Conservation (phyloP, 2,113 vertebrate species). For the Vidua chalybeata region DNA sequence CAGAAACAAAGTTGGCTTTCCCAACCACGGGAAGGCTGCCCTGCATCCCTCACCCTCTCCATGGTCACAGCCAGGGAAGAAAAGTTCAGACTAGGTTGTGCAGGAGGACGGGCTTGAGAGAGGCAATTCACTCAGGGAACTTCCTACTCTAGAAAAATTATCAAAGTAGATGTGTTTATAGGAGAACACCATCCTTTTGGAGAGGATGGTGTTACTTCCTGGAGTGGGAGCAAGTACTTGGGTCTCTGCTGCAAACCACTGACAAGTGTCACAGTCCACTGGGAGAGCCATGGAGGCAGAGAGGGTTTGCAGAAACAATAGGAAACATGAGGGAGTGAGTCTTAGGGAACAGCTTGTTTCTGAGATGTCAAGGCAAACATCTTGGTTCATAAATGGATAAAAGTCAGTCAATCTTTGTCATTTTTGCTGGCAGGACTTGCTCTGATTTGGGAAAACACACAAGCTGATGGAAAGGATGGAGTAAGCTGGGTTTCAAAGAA, state of each 20-base stretch:
- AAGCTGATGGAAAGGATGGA: background rate
- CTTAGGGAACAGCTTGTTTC: background rate
- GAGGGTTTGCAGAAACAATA: background rate
- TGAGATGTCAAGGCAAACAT: background rate
- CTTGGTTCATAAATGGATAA: background rate
- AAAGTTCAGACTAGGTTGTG: background rate
- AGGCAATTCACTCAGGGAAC: background rate
- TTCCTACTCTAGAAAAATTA: background rate
- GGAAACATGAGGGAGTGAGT: background rate
- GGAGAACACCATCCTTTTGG: background rate
- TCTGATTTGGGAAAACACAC: background rate
- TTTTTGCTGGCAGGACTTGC: background rate
- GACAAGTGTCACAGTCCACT: background rate
- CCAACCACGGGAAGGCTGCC: background rate
- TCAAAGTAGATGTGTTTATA: background rate
- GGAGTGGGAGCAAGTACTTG: background rate
- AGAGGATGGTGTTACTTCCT: background rate
- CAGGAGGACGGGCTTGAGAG: background rate
- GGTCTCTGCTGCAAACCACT: background rate
- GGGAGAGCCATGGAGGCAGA: background rate
- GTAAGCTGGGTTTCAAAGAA: background rate
- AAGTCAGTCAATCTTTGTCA: background rate
- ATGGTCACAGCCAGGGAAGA: background rate
- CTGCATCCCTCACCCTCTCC: background rate
- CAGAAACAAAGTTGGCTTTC: background rate